A percentile compares a stretch with the other conserved stretches of the same genome.
Conservation (phyloP, 2,888 invertebrate species). For the Eucriotettix oculatus region DNA sequence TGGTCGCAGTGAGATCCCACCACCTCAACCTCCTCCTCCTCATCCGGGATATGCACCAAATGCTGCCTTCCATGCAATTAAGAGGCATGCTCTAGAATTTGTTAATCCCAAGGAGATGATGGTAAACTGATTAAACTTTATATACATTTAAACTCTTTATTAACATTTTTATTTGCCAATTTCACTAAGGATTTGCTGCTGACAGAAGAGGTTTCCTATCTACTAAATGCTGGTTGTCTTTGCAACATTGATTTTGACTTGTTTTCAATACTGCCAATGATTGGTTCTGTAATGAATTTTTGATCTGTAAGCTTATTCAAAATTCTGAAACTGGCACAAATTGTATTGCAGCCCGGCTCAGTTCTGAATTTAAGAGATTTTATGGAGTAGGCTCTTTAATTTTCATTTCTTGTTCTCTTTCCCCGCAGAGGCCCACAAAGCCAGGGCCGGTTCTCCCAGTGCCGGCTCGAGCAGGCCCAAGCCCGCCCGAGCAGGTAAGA, state of each 20-base stretch:
- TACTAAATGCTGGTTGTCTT: not conserved
- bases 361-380: no score
- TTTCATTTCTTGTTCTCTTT: slow-evolving; percentile 5
- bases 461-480: slow-evolving; percentile 27
- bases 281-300: no score
- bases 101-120: slow-evolving; percentile 79
- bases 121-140: slow-evolving; percentile 24
- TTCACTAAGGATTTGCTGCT: no score
- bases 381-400: no score
- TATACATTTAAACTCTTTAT: not conserved
- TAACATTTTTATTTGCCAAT: not conserved
- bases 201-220: no score
- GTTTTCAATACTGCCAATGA: no score
- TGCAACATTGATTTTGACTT: not conserved
- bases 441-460: slow-evolving; percentile 31
- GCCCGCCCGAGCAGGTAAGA: slow-evolving; percentile 39
- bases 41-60: slow-evolving; percentile 86
- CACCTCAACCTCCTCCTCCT: slow-evolving; percentile 38
- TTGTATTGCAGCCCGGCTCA: no score
- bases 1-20: slow-evolving; percentile 33
- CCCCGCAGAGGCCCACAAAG: slow-evolving; percentile 35
- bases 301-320: no score
- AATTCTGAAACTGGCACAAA: no score
- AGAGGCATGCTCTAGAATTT: slow-evolving; percentile 83
- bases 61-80: slow-evolving; percentile 92